Evolutionary conservation across 2,113 vertebrate genomes (phyloP), one percentile per base, ranked within the genome.

Genomic region (Corythaixoides concolor): DNA sequence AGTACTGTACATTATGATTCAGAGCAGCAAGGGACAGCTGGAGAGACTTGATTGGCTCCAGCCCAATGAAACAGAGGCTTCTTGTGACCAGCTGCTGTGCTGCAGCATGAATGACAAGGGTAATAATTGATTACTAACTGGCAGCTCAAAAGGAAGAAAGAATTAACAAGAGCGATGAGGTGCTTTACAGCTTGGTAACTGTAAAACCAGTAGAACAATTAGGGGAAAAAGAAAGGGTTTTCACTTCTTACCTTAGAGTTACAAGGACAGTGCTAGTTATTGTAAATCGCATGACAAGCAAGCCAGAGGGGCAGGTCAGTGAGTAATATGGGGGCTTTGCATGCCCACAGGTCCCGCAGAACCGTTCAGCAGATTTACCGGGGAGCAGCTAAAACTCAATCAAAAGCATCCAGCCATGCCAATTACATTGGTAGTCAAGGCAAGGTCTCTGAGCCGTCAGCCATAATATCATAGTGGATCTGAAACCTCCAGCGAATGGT

Each of bases 91-190:
- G 98, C 98, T 98, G 98, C 98, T 98, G 96, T 95, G 96, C 97
- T 98, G 96, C 97, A 98, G 98, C 97, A 96, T 97, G 98, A 98
- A 98, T 98, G 98, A 99, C 98, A 99, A 98, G 98, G 98, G 98
- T 98, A 98, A 98, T 98, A 98, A 99, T 99, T 98, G 98, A 99
- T 99, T 98, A 98, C 95, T 98, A 97, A 98, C 95, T 97, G 98
- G 98, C 97, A 95, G 96, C 98, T 98, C 98, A 97, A 97, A 96
- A 97, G 98, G 97, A 97, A 96, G 98, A 98, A 98, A 96, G 97
- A 98, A 98, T 96, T 96, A 95, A 95, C 96, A 98, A 94, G 93
- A 64, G 94, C 56, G 80, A 96, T 95, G 88, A 96, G 91, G 93
- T 92, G 86, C 87, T 96, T 95, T 97, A 96, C 95, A 97, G 97